These are phyloP conservation scores for Aleiodes testaceus DNA, from an alignment of 2,888 invertebrate genomes.

Conservation along the genomic window DNA sequence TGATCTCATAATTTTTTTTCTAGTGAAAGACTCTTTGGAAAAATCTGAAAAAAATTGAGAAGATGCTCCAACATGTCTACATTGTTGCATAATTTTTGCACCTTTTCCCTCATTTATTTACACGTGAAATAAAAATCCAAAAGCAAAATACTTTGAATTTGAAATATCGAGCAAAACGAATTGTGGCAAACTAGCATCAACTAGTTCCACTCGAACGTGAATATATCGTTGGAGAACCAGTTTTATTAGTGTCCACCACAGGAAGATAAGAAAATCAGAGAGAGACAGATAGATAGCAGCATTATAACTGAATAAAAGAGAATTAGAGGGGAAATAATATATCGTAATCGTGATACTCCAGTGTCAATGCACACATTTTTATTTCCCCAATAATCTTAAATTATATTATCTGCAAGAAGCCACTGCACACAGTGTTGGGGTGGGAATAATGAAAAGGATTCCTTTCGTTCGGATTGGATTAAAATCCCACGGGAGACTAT, in stretches of 20 bases:
- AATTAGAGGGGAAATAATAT: constrained; percentile 23
- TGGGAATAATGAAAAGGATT: constrained; percentile 15
- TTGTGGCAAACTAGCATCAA: constrained; percentile 11
- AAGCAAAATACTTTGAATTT: neutral
- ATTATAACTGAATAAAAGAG: neutral
- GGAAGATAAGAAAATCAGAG: constrained; percentile 44
- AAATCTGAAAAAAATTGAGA: too few species aligned
- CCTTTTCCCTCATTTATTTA: too few species aligned
- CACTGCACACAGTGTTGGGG: neutral
- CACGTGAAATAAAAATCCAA: neutral
- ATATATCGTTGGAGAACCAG: constrained; percentile 49
- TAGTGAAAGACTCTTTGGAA: too few species aligned
- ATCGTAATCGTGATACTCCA: constrained; percentile 14
- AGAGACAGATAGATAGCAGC: constrained; percentile 11
- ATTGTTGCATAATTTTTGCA: too few species aligned
- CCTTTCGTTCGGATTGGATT: constrained; percentile 27
- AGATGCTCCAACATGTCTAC: too few species aligned
- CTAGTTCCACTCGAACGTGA: constrained; percentile 42
- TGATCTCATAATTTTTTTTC: too few species aligned
- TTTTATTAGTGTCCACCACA: constrained; percentile 49
- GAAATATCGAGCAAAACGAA: constrained; percentile 5
- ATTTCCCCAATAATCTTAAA: neutral
- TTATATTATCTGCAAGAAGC: constrained; percentile 13
- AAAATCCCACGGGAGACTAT: constrained; percentile 23
- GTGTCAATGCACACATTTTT: neutral